Conservation (phyloP, 2,113 vertebrate genomes). For the Sylvietta virens region DNA sequence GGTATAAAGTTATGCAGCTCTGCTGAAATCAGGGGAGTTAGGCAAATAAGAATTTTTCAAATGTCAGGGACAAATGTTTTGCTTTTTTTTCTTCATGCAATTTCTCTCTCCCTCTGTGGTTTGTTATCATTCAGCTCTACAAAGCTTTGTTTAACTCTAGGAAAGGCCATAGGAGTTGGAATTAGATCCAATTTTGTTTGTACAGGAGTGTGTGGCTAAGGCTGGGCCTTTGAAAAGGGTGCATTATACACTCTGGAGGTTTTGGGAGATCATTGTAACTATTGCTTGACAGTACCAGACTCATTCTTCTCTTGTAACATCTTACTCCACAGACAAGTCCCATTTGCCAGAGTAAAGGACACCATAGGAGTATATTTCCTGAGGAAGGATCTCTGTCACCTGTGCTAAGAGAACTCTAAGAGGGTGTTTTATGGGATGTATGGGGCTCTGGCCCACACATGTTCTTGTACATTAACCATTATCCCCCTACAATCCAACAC, state of each 20-base stretch:
- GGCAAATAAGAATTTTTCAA: constrained; percentile 17
- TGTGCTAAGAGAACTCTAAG: background rate
- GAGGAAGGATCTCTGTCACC: background rate
- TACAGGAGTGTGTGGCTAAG: constrained; percentile 47
- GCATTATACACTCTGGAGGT: background rate
- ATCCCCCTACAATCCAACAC: background rate
- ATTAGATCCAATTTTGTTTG: constrained; percentile 41
- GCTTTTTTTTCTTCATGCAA: background rate
- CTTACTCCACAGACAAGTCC: background rate
- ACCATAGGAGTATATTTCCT: background rate
- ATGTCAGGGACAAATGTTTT: constrained; percentile 16
- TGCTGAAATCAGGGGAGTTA: background rate
- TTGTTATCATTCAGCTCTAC: constrained; percentile 44
- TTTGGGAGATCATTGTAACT: constrained; percentile 3
- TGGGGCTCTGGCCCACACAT: background rate
- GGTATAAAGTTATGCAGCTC: background rate
- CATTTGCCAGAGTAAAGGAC: background rate
- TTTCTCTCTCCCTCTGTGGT: constrained; percentile 8
- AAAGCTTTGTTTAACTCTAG: constrained; percentile 47
- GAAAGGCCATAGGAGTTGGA: constrained; percentile 35
- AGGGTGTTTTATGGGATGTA: background rate
- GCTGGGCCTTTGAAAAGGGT: constrained; percentile 19
- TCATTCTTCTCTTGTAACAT: background rate
- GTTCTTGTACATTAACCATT: background rate
- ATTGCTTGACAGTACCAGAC: background rate